Conservation (phyloP, 1,140 invertebrate genomes). For the Holotrichia oblita region DNA sequence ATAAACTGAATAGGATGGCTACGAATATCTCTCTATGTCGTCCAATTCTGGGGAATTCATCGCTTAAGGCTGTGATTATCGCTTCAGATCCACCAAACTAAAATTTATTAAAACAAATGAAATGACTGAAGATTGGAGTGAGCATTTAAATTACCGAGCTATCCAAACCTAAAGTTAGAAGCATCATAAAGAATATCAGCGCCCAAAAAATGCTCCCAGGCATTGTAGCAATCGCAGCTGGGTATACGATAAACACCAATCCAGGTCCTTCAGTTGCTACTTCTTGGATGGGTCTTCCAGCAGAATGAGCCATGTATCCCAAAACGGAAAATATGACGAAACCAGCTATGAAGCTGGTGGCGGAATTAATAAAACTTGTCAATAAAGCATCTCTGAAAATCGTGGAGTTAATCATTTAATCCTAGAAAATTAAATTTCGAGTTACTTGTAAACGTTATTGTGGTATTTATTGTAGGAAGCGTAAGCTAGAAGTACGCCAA, state of each 20-base stretch:
- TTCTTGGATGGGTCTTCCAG: slow-evolving; percentile 81
- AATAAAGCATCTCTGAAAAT: slow-evolving; percentile 88
- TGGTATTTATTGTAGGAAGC: slow-evolving; percentile 98
- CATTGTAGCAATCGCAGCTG: slow-evolving; percentile 96
- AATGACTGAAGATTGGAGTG: not conserved
- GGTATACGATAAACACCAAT: slow-evolving; percentile 94
- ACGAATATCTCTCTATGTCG: slow-evolving; percentile 95
- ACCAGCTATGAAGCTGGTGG: slow-evolving; percentile 95
- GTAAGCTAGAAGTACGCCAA: slow-evolving; percentile 94
- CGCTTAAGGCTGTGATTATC: slow-evolving; percentile 96
- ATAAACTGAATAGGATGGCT: slow-evolving; percentile 85
- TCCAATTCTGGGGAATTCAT: slow-evolving; percentile 93
- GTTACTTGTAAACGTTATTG: slow-evolving; percentile 97
- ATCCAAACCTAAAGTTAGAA: slow-evolving; percentile 91
- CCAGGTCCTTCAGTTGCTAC: slow-evolving; percentile 90
- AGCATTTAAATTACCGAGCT: slow-evolving; percentile 76
- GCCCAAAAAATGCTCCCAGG: slow-evolving; percentile 93
- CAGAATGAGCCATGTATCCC: slow-evolving; percentile 92
- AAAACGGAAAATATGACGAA: slow-evolving; percentile 98
- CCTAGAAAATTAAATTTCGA: slow-evolving; percentile 44
- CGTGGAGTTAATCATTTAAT: not conserved
- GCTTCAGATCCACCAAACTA: slow-evolving; percentile 99
- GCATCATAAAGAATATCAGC: slow-evolving; percentile 96
- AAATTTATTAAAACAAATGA: not conserved
- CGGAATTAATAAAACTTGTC: slow-evolving; percentile 94